Evolutionary conservation across 1,140 invertebrate species (phyloP).

Genomic region (Papilio xuthus): DNA sequence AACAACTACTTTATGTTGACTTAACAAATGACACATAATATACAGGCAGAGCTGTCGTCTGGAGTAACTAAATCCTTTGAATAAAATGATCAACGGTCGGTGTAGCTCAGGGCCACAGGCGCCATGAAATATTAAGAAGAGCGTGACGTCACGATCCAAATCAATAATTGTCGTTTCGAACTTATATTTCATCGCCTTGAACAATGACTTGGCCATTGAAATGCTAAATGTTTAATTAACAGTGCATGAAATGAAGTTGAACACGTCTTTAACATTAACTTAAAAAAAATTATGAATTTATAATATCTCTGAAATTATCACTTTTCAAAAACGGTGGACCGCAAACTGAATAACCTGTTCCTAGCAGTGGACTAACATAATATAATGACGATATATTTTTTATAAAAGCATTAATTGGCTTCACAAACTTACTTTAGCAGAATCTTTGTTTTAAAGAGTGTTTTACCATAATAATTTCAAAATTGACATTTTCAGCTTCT

Average conservation of each 20-base stretch:
- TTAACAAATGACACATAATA: neutral
- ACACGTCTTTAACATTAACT: neutral
- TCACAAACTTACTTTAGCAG: neutral
- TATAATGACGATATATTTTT: no score
- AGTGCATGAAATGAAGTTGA: neutral
- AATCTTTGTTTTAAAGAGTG: neutral
- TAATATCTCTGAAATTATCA: no score
- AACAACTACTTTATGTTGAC: neutral
- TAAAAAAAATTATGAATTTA: no score
- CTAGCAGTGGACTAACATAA: no score
- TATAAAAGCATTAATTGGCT: no score
- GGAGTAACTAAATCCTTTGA: constrained; percentile 33
- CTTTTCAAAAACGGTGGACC: no score
- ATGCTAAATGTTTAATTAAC: neutral
- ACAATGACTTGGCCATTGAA: constrained; percentile 41
- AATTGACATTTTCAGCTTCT: no score
- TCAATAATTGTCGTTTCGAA: constrained; percentile 54
- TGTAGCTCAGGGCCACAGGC: constrained; percentile 31
- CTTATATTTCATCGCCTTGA: constrained; percentile 45
- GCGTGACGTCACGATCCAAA: constrained; percentile 51
- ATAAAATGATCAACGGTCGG: constrained; percentile 38
- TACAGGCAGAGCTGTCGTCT: constrained; percentile 26
- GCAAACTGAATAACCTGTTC: no score
- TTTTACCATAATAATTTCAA: no score
- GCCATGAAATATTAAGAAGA: constrained; percentile 38